These are phyloP conservation scores for Machimus rusticus DNA, from an alignment of 2,888 invertebrate species.

Conservation along the genomic window DNA sequence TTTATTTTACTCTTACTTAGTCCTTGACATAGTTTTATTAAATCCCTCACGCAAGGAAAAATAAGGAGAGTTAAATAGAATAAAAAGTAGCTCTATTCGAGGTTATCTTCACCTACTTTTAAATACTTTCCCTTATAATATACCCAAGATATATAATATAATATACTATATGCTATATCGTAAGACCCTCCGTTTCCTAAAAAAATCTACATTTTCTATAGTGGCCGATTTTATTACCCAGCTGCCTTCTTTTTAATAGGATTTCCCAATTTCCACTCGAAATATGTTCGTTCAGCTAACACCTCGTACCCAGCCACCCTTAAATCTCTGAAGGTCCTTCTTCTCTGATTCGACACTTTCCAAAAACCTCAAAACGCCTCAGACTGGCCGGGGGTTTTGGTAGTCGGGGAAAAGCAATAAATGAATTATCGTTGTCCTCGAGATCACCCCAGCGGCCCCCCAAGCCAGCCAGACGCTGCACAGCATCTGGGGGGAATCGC, in stretches of 20 bases:
- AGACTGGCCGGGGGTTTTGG: background rate
- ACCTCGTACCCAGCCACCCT: background rate
- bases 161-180: background rate
- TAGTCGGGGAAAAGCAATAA: background rate
- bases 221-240: background rate
- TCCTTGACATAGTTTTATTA: no score
- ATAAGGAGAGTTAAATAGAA: background rate
- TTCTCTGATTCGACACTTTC: background rate
- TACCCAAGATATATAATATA: background rate
- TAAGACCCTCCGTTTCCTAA: background rate
- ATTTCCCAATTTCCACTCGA: background rate
- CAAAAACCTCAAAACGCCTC: background rate
- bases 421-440: background rate
- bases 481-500: background rate
- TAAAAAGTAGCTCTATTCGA: background rate
- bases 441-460: background rate
- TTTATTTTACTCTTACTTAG: no score
- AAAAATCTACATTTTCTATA: background rate
- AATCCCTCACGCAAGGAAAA: background rate
- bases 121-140: background rate
- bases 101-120: background rate
- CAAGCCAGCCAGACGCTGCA: background rate
- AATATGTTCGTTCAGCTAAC: background rate
- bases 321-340: background rate
- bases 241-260: background rate